Conservation (phyloP, 2,113 vertebrate species). For the Phasianus colchicus region DNA sequence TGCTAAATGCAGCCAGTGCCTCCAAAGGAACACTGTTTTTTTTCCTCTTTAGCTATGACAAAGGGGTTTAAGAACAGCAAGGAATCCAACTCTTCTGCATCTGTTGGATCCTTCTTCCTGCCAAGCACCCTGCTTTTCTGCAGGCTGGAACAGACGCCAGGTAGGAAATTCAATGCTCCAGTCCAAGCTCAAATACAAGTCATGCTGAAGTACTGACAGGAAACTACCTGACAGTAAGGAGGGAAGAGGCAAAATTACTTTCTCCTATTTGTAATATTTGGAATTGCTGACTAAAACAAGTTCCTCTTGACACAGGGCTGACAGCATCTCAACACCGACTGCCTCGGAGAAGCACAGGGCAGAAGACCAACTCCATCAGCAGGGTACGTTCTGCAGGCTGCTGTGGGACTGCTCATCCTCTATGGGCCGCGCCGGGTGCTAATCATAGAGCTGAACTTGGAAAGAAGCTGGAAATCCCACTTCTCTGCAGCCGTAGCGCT, state of each 20-base stretch:
- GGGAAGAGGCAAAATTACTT: not conserved
- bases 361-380: not conserved
- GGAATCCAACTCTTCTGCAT: not conserved
- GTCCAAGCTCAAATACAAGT: not conserved
- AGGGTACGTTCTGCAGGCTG: not conserved
- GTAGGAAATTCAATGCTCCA: not conserved
- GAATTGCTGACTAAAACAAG: not conserved
- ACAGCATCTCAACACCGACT: not conserved
- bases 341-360: not conserved
- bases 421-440: rapidly evolving
- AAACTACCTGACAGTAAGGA: not conserved
- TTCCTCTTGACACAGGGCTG: not conserved
- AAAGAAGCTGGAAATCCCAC: not conserved
- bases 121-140: not conserved
- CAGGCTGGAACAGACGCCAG: not conserved
- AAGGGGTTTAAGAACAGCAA: not conserved
- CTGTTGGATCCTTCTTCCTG: not conserved
- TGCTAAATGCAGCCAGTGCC: not conserved
- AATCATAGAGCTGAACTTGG: not conserved
- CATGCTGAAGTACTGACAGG: not conserved
- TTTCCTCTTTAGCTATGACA: not conserved
- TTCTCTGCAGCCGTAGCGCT: not conserved
- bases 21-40: not conserved
- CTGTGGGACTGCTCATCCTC: not conserved
- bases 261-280: not conserved